These are phyloP conservation scores for Brotogeris chrysoptera DNA, from an alignment of 2,797 vertebrate species.

Conservation along the genomic window DNA sequence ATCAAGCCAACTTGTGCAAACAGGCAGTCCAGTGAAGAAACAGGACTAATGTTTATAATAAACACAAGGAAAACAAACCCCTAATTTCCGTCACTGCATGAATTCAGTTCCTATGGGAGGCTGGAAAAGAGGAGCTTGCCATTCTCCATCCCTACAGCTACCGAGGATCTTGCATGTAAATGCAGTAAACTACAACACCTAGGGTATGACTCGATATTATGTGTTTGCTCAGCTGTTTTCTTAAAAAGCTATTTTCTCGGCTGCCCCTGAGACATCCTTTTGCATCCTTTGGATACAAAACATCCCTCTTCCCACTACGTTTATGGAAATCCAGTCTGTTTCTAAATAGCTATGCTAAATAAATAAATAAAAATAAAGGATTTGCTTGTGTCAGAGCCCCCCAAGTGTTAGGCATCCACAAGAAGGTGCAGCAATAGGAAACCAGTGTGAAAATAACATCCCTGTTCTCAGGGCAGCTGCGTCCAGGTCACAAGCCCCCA, in stretches of 20 bases:
- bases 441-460: neutral
- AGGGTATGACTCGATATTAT: neutral
- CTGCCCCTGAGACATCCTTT: neutral
- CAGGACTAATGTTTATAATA: neutral
- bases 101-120: neutral
- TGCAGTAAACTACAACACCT: neutral
- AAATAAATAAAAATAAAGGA: neutral
- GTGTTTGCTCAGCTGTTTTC: slow-evolving; percentile 43
- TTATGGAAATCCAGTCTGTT: neutral
- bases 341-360: neutral
- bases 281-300: neutral
- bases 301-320: neutral
- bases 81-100: neutral
- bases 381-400: neutral
- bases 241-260: slow-evolving; percentile 24
- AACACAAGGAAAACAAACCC: neutral
- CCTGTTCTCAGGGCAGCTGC: neutral
- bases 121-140: neutral
- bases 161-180: neutral
- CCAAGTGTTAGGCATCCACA: neutral
- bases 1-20: neutral
- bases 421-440: neutral
- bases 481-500: fast-evolving
- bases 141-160: neutral
- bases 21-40: neutral